Evolutionary conservation across 2,797 vertebrate species (phyloP).

Genomic region (Pipistrellus nathusii): DNA sequence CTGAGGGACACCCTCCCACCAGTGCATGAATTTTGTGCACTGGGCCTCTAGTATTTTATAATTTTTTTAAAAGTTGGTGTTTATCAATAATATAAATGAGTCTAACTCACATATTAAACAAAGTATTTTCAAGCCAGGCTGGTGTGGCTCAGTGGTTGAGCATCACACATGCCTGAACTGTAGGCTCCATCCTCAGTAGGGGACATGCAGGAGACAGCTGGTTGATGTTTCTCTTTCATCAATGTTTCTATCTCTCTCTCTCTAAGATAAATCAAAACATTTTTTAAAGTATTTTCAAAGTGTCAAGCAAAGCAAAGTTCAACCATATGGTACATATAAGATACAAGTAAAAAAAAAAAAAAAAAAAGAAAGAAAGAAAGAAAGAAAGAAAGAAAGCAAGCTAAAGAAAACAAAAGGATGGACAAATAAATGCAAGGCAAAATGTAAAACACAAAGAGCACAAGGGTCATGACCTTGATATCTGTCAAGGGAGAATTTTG

Average conservation of each 20-base stretch:
- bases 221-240: no score
- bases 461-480: background rate
- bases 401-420: background rate
- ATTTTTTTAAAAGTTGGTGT: background rate
- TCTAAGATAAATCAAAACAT: background rate
- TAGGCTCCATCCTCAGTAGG: no score
- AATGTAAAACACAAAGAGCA: background rate
- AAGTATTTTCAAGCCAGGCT: background rate
- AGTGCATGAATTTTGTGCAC: no score
- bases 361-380: no score
- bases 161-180: no score
- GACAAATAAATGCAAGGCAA: background rate
- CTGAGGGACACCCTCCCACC: no score
- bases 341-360: background rate
- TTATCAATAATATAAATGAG: constrained; percentile 26
- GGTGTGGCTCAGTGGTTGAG: no score
- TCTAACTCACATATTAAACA: background rate
- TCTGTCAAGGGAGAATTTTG: background rate
- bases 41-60: no score
- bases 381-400: no score
- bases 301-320: background rate
- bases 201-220: no score
- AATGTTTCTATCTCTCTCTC: no score
- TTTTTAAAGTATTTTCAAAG: background rate
- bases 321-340: background rate